phyloP scores from a whole-genome alignment of 2,888 invertebrate species.

The Nephrotoma guestfalica region DNA sequence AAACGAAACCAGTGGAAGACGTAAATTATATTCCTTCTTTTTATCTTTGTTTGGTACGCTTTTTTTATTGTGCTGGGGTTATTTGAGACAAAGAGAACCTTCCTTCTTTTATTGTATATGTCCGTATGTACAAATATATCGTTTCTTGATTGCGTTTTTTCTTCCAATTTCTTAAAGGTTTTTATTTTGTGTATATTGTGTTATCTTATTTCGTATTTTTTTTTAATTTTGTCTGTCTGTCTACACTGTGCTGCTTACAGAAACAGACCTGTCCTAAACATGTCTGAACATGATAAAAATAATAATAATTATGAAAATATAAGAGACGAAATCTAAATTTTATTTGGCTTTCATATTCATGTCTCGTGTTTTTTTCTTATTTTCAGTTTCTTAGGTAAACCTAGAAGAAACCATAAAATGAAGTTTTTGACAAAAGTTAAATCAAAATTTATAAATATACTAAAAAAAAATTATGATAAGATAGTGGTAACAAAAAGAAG shows the following conservation, averaged over 20 bases:
- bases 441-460: not conserved
- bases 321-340: not conserved
- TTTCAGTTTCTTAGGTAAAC: not conserved
- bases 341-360: not conserved
- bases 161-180: not conserved
- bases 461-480: not conserved
- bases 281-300: not conserved
- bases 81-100: not conserved
- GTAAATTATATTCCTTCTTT: not conserved
- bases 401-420: not conserved
- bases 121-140: not conserved
- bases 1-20: not conserved
- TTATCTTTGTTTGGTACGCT: not conserved
- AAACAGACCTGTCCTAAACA: not conserved
- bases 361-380: not conserved
- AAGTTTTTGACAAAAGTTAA: not conserved
- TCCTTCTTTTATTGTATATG: not conserved
- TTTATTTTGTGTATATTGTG: not conserved
- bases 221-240: not conserved
- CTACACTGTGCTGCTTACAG: not conserved
- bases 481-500: not conserved
- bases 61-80: not conserved
- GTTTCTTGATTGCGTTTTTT: not conserved
- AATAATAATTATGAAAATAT: not conserved
- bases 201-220: not conserved